Evolutionary conservation across 2,888 invertebrate species (phyloP), one percentile per base, ranked within the genome.

Genomic region (Xylota segnis): DNA sequence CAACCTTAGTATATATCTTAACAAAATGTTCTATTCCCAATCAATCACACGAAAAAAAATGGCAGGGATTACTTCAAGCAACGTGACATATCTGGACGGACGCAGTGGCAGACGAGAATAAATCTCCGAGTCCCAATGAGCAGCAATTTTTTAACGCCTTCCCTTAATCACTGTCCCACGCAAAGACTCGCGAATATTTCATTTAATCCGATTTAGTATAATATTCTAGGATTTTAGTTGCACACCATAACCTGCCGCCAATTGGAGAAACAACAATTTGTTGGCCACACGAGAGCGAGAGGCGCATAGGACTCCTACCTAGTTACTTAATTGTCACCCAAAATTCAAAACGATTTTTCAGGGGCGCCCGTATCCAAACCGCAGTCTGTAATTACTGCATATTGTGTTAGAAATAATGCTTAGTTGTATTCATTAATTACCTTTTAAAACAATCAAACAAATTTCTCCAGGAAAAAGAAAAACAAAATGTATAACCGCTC

Each of bases 401-500:
- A 29, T 43, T 72, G n/a, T 82, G 71, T 77, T 81, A 56, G 50
- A 82, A 76, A 50, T 40, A 77, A 12, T 68, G 34, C 10, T 45
- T 14, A 68, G 29, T n/a, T 4, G 34, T 76, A 72, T 86, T 58
- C 66, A 82, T 50, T 68, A 82, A 77, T 86, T 86, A 86, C 86
- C 86, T 82, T 61, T 72, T 37, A 14, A 77, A 68, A 71, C 12
- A 77, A 86, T 86, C 56, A 63, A 82, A 76, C 68, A 56, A 68
- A 71, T 77, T 72, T 63, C 47, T 59, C 68, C 76, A 82, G 76
- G 66, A 82, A 77, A 77, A 58, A 71, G 71, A 76, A 84, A 86
- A 86, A 81, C 81, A 86, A 83, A 86, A 76, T 82, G 71, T 82
- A 72, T 52, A 86, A 77, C 86, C 86, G 86, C 86, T 86, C 76